A percentile compares a stretch with the other conserved stretches of the same genome.
These are phyloP conservation scores for Cheilosia variabilis DNA, from an alignment of 2,888 invertebrate genomes.

Conservation along the genomic window DNA sequence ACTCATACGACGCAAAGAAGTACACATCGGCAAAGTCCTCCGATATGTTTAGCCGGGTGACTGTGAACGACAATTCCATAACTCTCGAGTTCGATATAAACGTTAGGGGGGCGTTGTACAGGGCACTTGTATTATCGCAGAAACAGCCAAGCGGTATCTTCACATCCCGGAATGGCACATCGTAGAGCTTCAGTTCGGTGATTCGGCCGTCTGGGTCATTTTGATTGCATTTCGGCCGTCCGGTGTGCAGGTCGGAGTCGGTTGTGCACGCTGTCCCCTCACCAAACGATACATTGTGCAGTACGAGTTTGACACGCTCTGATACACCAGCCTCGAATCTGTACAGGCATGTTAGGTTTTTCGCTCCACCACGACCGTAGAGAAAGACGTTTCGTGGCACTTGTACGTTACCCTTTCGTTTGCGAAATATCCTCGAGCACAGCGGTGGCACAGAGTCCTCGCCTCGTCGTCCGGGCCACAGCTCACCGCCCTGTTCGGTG, in stretches of 20 bases:
- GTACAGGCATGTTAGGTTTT: conserved; percentile 90
- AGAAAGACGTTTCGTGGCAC: conserved; percentile 91
- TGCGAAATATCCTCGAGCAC: conserved; percentile 87
- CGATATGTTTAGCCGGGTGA: conserved; percentile 89
- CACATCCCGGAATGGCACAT: conserved; percentile 88
- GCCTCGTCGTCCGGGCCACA: conserved; percentile 85
- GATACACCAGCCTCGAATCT: conserved; percentile 88
- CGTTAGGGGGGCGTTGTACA: conserved; percentile 86
- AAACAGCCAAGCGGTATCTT: conserved; percentile 90
- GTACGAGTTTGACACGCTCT: conserved; percentile 87
- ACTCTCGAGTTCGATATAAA: conserved; percentile 88
- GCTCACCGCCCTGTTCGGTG: conserved; percentile 89
- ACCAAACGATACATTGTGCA: conserved; percentile 90
- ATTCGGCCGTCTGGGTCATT: conserved; percentile 83
- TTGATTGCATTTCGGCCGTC: conserved; percentile 86
- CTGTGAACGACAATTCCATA: conserved; percentile 90
- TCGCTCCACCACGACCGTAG: conserved; percentile 92
- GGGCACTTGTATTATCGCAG: conserved; percentile 89
- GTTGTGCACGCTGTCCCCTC: conserved; percentile 87
- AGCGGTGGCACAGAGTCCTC: conserved; percentile 84
- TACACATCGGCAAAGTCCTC: conserved; percentile 93
- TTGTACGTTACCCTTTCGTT: conserved; percentile 87
- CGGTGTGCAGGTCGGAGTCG: conserved; percentile 89
- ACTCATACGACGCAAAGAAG: conserved; percentile 90
- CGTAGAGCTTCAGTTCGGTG: conserved; percentile 86